Evolutionary conservation across 2,888 invertebrate genomes (phyloP).

Genomic region (Rapana venosa): DNA sequence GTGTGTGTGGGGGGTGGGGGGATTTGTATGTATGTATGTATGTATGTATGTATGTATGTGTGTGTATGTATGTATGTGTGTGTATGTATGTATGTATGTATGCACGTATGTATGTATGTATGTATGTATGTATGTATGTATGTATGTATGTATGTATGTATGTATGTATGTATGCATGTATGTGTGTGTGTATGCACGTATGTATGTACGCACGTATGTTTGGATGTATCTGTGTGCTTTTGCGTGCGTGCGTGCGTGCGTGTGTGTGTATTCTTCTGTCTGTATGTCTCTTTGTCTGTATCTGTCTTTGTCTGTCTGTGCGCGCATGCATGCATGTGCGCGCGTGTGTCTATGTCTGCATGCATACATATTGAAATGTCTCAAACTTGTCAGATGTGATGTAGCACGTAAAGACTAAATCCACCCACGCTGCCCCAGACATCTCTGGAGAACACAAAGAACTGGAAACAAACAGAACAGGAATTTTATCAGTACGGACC

Average conservation of each 20-base stretch:
- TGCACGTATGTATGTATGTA: not conserved
- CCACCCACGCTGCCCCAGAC: too few species aligned
- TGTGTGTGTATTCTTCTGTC: not conserved
- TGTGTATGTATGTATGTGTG: slow-evolving; percentile 5
- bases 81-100: not conserved
- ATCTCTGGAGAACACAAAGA: too few species aligned
- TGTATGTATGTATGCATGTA: not conserved
- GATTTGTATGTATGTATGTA: not conserved
- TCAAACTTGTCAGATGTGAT: too few species aligned
- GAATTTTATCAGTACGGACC: too few species aligned
- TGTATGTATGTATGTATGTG: not conserved
- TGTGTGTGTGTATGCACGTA: not conserved
- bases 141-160: not conserved
- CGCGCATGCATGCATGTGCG: not conserved
- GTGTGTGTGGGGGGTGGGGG: not conserved
- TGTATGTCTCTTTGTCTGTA: not conserved
- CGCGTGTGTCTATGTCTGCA: not conserved
- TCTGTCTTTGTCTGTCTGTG: not conserved
- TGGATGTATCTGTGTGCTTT: not conserved
- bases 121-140: not conserved
- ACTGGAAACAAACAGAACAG: too few species aligned
- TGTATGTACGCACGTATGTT: too few species aligned
- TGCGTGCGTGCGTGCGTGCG: not conserved
- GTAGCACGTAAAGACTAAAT: too few species aligned
- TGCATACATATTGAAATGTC: too few species aligned